phyloP scores from a whole-genome alignment of 2,113 vertebrate genomes.

The Petromus typicus region DNA sequence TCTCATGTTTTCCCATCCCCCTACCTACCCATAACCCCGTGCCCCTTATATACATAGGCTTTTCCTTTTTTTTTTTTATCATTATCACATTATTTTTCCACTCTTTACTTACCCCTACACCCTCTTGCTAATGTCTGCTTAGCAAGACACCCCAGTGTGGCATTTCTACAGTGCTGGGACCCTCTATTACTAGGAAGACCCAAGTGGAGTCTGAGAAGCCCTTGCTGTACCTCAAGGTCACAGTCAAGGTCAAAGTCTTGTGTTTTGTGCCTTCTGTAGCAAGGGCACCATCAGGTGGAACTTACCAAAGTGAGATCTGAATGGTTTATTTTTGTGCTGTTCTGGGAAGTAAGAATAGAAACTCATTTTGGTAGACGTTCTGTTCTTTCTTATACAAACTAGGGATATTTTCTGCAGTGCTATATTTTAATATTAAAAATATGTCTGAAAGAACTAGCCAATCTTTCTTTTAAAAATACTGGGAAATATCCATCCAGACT shows the following conservation, averaged over 20 bases:
- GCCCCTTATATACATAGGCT: too few species aligned
- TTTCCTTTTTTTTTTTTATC: too few species aligned
- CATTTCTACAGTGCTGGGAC: rapidly evolving
- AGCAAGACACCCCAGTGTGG: not conserved
- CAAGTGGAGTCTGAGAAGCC: rapidly evolving
- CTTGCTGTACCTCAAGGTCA: rapidly evolving
- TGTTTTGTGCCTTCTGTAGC: not conserved
- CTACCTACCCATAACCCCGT: too few species aligned
- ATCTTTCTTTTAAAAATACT: not conserved
- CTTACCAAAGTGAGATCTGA: not conserved
- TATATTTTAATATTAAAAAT: not conserved
- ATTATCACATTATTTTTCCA: too few species aligned
- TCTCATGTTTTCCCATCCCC: too few species aligned
- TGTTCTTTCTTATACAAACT: not conserved
- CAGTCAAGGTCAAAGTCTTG: too few species aligned
- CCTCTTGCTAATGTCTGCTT: rapidly evolving
- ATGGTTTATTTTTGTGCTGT: conserved; percentile 21
- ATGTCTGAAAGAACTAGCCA: not conserved
- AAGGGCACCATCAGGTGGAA: rapidly evolving
- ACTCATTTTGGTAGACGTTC: conserved; percentile 20
- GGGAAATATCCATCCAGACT: not conserved
- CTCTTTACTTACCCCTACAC: too few species aligned
- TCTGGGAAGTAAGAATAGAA: not conserved
- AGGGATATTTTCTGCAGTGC: not conserved
- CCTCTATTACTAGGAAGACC: rapidly evolving